Base-by-base conservation (phyloP, 2,888 invertebrate species). In the Asteroscopus sphinx region DNA sequence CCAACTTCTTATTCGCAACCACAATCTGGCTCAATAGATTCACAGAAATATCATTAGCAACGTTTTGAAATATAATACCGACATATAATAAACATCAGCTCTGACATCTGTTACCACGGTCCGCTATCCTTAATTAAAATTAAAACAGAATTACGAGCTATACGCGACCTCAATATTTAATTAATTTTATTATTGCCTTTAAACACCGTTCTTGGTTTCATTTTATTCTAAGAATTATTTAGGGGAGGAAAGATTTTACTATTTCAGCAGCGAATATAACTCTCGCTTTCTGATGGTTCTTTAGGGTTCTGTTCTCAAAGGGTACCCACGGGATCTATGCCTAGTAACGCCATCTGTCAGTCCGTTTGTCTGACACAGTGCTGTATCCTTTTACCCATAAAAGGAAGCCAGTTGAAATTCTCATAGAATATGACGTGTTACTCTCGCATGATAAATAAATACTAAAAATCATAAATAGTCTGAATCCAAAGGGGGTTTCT, bases 101-200 rank as follows among this genome's bases (percentile, higher is more conserved):
- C 76, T 69, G 77, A 83, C 90, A 90, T 88, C 90, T 90, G 90
- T 83, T 86, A 80, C 89, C 77, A 44, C 75, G 73, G 73, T 67
- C 67, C 67, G 33, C 73, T 70, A 76, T 73, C 86, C 82, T 90
- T 89, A 89, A 90, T 90, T 91, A 89, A 89, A 87, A 89, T 88
- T 86, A 83, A 87, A 89, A 83, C 77, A 79, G 80, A 89, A 85
- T 89, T 86, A 88, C 81, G 87, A 82, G 78, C 73, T 73, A 81
- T 83, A 86, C 86, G 82, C 82, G 84, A 83, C 85, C 85, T 81
- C 82, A 77, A 81, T 85, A 81, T 86, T 87, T 85, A 86, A 87
- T 85, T 80, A 81, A 76, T 76, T 79, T 71, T 81, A 77, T 72
- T 79, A 80, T 81, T 76, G 70, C 56, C 71, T 79, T 79, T 76